Conservation (phyloP, 2,113 vertebrate species). For the Xiphophorus maculatus region DNA sequence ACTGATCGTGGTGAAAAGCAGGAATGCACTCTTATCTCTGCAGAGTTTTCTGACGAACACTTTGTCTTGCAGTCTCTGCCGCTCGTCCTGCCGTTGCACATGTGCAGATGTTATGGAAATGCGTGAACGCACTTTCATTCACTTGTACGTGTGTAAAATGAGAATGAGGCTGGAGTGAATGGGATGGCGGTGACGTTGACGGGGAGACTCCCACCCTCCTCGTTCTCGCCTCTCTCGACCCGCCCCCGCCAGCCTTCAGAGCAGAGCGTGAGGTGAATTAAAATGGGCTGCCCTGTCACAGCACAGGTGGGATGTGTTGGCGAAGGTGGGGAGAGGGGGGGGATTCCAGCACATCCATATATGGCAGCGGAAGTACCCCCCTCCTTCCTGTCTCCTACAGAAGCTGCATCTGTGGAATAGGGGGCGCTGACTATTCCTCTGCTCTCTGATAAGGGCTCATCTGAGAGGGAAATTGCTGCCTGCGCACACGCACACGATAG, state of each 20-base stretch:
- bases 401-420: constrained; percentile 27
- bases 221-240: constrained; percentile 2
- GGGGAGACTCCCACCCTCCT: constrained; percentile 27
- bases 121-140: not conserved
- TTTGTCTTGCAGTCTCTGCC: not conserved
- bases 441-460: constrained; percentile 53
- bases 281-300: constrained; percentile 58
- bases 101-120: not conserved
- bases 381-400: constrained; percentile 2
- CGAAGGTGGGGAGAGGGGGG: constrained; percentile 51
- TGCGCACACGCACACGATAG: not conserved
- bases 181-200: not conserved
- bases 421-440: constrained; percentile 42
- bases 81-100: not conserved
- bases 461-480: constrained; percentile 56
- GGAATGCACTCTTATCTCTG: not conserved
- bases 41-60: not conserved
- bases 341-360: constrained; percentile 76
- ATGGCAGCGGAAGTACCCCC: constrained; percentile 67
- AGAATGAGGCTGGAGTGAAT: not conserved
- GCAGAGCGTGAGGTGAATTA: constrained; percentile 64
- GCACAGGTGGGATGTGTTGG: not conserved
- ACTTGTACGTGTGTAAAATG: not conserved
- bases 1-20: not conserved
- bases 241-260: constrained; percentile 26